These are phyloP conservation scores for Cephalopachus bancanus DNA, from an alignment of 2,797 vertebrate species.

Conservation along the genomic window DNA sequence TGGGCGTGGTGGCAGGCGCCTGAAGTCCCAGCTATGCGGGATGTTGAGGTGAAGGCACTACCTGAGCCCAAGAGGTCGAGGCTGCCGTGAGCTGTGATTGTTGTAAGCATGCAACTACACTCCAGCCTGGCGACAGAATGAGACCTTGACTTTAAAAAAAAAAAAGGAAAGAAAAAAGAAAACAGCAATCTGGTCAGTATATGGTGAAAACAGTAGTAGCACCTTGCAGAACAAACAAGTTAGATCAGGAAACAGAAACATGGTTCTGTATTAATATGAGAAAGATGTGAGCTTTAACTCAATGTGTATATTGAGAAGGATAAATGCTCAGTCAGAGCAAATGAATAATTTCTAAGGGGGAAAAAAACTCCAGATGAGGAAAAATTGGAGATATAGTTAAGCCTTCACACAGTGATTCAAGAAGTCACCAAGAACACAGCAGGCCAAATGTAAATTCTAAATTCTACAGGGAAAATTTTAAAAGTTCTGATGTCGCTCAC, in stretches of 20 bases:
- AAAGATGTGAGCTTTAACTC: background rate
- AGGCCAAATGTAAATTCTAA: background rate
- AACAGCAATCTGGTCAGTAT: background rate
- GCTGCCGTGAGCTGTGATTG: too few species aligned
- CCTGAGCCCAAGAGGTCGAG: too few species aligned
- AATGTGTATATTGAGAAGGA: background rate
- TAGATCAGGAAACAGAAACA: background rate
- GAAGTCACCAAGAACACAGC: background rate
- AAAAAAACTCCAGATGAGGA: conserved; percentile 21
- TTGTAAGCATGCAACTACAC: too few species aligned
- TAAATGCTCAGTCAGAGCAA: conserved; percentile 1
- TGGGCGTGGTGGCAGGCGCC: too few species aligned
- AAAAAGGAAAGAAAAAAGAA: too few species aligned
- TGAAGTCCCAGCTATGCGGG: too few species aligned
- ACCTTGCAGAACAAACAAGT: conserved; percentile 7
- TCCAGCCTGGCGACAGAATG: too few species aligned
- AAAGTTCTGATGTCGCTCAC: conserved; percentile 88
- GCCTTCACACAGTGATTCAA: background rate
- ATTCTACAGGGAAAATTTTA: too few species aligned
- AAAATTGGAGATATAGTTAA: background rate
- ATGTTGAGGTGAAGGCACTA: too few species aligned
- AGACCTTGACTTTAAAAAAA: too few species aligned
- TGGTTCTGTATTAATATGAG: background rate
- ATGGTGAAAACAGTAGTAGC: background rate
- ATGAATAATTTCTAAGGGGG: background rate